phyloP scores from a whole-genome alignment of 1,140 invertebrate genomes.

The Lamellibrachia luymesi region DNA sequence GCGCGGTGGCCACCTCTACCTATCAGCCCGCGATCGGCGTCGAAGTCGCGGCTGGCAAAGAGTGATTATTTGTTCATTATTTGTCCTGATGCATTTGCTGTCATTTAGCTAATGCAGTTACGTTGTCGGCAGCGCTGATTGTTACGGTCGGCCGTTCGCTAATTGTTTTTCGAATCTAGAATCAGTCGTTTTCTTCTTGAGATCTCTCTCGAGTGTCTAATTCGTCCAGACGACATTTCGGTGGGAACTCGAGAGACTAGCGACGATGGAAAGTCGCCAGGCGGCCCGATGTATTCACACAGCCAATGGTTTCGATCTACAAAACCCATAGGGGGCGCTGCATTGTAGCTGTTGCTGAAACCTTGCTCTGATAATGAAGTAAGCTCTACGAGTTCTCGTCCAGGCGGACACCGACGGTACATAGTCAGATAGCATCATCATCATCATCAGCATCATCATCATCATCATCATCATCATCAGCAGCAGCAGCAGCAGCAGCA shows the following conservation, averaged over 20 bases:
- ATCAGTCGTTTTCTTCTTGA: slow-evolving; percentile 5
- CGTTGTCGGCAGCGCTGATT: neutral
- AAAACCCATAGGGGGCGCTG: too few species aligned
- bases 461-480: too few species aligned
- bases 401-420: too few species aligned
- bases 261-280: neutral
- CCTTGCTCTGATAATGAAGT: too few species aligned
- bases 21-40: neutral
- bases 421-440: too few species aligned
- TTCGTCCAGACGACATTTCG: neutral
- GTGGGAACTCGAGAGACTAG: neutral
- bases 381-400: too few species aligned
- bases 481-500: too few species aligned
- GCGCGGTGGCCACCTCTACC: neutral
- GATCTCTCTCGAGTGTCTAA: neutral
- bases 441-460: too few species aligned
- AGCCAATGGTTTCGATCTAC: too few species aligned
- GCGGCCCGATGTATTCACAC: neutral
- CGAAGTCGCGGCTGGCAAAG: neutral
- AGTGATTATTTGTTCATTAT: slow-evolving; percentile 6
- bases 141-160: neutral
- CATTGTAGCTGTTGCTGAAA: too few species aligned
- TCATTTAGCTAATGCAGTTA: slow-evolving; percentile 5
- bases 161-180: slow-evolving; percentile 1
- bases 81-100: neutral